Conservation (phyloP, 1,140 invertebrate species). For the Drosophila pectinifera region DNA sequence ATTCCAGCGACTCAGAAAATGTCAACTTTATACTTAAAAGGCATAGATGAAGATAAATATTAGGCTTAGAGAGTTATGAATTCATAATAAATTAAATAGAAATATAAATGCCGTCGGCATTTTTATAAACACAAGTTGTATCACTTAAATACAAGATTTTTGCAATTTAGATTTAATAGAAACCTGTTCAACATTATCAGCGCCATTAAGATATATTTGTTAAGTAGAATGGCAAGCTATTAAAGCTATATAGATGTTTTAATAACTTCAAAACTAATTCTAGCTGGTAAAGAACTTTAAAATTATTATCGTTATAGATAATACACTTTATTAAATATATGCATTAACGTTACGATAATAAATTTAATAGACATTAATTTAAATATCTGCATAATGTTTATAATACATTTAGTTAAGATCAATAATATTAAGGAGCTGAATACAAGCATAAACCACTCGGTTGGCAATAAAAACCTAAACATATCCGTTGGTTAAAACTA, state of each 20-base stretch:
- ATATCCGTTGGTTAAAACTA: neutral
- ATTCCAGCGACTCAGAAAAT: neutral
- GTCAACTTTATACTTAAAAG: neutral
- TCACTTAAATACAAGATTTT: too few relatives aligned
- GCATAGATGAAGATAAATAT: neutral
- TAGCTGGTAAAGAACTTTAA: too few relatives aligned
- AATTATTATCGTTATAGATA: too few relatives aligned
- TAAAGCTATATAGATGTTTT: accelerated
- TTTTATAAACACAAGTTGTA: neutral
- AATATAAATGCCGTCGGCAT: constrained; percentile 14
- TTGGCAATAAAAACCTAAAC: neutral
- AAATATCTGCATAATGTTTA: too few relatives aligned
- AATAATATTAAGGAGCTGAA: neutral
- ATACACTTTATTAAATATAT: too few relatives aligned
- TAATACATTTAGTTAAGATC: neutral
- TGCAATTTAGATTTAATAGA: neutral
- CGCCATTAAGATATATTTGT: neutral
- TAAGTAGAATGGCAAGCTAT: neutral
- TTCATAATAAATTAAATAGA: neutral
- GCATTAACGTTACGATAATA: too few relatives aligned
- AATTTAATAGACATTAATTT: neutral
- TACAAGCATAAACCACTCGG: neutral
- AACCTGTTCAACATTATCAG: neutral
- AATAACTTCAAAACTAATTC: too few relatives aligned
- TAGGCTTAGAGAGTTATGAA: too few relatives aligned